These are phyloP conservation scores for Tyria jacobaeae DNA, from an alignment of 2,888 invertebrate genomes.

Conservation along the genomic window DNA sequence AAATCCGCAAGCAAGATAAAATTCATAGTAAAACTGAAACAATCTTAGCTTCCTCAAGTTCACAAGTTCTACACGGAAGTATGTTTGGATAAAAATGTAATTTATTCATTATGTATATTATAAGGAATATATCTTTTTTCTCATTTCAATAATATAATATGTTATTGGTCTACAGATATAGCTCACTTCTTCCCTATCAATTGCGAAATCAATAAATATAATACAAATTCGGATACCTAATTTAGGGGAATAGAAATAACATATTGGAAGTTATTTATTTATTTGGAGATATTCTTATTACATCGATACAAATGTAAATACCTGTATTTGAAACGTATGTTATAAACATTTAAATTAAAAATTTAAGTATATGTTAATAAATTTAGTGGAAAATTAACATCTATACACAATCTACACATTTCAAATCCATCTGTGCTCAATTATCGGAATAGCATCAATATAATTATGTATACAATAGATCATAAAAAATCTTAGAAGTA, in stretches of 20 bases:
- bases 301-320: constrained; percentile 52
- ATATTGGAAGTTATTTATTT: constrained; percentile 46
- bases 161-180: too few species aligned
- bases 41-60: too few species aligned
- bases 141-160: too few species aligned
- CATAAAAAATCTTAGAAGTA: constrained; percentile 49
- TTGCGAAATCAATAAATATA: neutral
- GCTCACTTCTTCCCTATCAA: too few species aligned
- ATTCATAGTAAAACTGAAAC: too few species aligned
- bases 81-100: too few species aligned
- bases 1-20: too few species aligned
- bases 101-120: too few species aligned
- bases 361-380: constrained; percentile 36
- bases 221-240: neutral
- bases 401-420: constrained; percentile 60
- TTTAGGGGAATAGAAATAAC: constrained; percentile 15
- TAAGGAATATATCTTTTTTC: too few species aligned
- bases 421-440: constrained; percentile 77
- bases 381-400: constrained; percentile 50
- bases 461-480: constrained; percentile 40
- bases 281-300: constrained; percentile 51
- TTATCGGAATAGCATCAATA: constrained; percentile 43
- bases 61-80: too few species aligned
- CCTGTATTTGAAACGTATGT: constrained; percentile 44
- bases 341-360: constrained; percentile 40